phyloP scores from a whole-genome alignment of 2,888 invertebrate species.

The Papilio demoleus region DNA sequence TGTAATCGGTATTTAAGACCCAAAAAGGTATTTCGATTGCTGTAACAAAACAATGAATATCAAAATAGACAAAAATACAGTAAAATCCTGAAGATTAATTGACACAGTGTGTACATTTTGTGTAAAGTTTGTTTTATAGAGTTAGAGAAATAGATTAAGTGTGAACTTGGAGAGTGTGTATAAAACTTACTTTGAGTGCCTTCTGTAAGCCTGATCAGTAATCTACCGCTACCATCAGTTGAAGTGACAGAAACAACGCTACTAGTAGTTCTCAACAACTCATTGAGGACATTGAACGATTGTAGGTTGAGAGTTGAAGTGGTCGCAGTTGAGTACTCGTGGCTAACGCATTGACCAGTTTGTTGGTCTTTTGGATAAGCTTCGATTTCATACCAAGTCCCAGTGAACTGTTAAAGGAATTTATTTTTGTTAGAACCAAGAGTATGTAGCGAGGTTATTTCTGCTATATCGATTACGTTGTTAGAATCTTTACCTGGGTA shows the following conservation, averaged over 20 bases:
- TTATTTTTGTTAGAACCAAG: not conserved
- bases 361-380: constrained; percentile 60
- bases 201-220: constrained; percentile 52
- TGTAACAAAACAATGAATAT: constrained; percentile 41
- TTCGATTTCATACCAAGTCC: constrained; percentile 65
- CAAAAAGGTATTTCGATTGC: constrained; percentile 50
- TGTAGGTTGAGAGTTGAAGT: constrained; percentile 50
- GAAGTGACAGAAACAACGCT: constrained; percentile 48
- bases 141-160: not conserved
- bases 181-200: constrained; percentile 51
- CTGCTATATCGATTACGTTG: not conserved
- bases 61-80: not conserved
- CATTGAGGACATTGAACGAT: constrained; percentile 54
- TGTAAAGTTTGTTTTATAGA: not conserved
- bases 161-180: not conserved
- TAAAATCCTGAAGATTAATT: not conserved
- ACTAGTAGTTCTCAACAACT: constrained; percentile 46
- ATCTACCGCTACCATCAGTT: constrained; percentile 54
- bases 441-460: too few species aligned
- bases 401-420: constrained; percentile 56
- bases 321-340: constrained; percentile 48
- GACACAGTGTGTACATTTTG: not conserved
- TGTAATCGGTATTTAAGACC: constrained; percentile 80
- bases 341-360: constrained; percentile 60
- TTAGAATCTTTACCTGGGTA: constrained; percentile 37